Evolutionary conservation across 2,113 vertebrate species (phyloP).

Genomic region (Camelus dromedarius): DNA sequence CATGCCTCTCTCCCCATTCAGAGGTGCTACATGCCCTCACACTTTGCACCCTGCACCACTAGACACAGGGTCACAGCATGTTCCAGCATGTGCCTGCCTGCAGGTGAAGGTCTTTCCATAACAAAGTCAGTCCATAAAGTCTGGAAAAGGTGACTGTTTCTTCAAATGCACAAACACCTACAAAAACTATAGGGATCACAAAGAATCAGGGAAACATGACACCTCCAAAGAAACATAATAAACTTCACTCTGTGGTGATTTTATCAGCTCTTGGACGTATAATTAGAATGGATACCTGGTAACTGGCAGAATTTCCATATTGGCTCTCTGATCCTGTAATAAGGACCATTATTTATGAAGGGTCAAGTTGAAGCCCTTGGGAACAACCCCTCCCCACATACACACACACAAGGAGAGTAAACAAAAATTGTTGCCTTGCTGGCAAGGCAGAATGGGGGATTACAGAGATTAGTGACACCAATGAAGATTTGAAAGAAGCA

Average conservation of each 20-base stretch:
- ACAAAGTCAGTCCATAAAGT: neutral
- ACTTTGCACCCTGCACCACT: neutral
- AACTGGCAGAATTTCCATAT: conserved; percentile 32
- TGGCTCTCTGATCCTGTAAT: conserved; percentile 37
- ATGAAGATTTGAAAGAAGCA: conserved; percentile 22
- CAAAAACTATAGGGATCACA: neutral
- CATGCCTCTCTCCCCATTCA: neutral
- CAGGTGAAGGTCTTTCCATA: neutral
- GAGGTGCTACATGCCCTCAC: neutral
- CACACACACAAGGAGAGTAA: neutral
- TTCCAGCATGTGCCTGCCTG: neutral
- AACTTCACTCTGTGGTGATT: neutral
- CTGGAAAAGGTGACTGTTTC: neutral
- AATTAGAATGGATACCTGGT: conserved; percentile 47
- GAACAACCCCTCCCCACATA: neutral
- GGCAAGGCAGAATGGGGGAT: neutral
- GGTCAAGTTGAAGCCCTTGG: neutral
- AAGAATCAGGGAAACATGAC: neutral
- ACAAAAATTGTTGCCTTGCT: conserved; percentile 41
- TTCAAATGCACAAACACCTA: neutral
- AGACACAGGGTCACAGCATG: neutral
- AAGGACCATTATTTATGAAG: neutral
- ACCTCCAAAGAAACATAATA: neutral
- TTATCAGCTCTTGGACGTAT: conserved; percentile 34
- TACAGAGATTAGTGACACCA: conserved; percentile 50